These are phyloP conservation scores for Psophia crepitans DNA, from an alignment of 2,113 vertebrate species.

Conservation along the genomic window DNA sequence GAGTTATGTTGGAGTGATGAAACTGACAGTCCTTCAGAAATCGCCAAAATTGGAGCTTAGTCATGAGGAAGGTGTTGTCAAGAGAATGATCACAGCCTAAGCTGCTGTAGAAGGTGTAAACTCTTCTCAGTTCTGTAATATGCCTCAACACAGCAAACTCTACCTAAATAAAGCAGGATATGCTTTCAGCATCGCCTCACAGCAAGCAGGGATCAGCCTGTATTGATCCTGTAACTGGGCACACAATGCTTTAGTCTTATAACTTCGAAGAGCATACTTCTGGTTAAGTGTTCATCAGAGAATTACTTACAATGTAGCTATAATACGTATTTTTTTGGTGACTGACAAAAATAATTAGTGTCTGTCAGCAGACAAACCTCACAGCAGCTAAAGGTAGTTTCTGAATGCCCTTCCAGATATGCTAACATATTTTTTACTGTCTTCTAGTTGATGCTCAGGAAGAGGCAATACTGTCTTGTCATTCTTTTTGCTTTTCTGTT, in stretches of 20 bases:
- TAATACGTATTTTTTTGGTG: neutral
- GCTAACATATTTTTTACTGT: neutral
- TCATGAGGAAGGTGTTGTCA: slow-evolving; percentile 80
- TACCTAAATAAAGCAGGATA: slow-evolving; percentile 70
- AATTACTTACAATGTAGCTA: neutral
- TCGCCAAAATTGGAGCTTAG: slow-evolving; percentile 86
- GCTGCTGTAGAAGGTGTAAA: slow-evolving; percentile 87
- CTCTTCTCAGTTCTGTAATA: slow-evolving; percentile 72
- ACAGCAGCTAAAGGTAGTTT: neutral
- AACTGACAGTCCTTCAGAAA: slow-evolving; percentile 89
- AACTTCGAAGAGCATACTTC: neutral
- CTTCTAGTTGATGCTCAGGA: neutral
- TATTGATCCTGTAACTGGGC: neutral
- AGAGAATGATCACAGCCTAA: slow-evolving; percentile 73
- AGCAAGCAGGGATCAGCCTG: neutral
- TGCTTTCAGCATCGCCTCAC: neutral
- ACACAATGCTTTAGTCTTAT: neutral
- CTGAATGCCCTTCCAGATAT: neutral
- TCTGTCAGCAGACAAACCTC: neutral
- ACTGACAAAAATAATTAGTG: neutral
- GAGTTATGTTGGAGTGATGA: slow-evolving; percentile 75
- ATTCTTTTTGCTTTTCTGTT: neutral
- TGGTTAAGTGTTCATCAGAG: neutral
- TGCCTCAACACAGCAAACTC: slow-evolving; percentile 79
- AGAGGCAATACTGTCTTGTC: neutral